Evolutionary conservation across 2,888 invertebrate genomes (phyloP), one percentile per base, ranked within the genome.

Genomic region (Gisinianus flammeolus): DNA sequence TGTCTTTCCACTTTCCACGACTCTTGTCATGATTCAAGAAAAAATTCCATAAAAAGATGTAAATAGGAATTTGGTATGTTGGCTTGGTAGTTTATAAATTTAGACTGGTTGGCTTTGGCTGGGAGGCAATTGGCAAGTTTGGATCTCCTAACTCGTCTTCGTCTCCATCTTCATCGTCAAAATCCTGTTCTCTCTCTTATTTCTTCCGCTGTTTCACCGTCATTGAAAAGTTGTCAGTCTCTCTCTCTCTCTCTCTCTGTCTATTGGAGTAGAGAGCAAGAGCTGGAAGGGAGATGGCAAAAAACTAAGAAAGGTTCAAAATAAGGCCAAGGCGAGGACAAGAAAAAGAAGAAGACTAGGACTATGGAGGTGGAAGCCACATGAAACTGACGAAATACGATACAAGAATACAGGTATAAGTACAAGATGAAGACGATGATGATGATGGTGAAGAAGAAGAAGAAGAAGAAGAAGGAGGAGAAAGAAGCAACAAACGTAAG

Each of bases 61-160:
- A 44, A 44, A 44, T 44, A 19, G 44, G n/a, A 58, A 31, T 56
- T 72, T 72, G 56, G 26, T 33, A n/a, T 31, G 72, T 58, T 72
- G 56, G 56, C 30, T 72, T 31, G 56, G 54, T 28, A 54, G 58
- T 58, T 72, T 56, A 30, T 72, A 62, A 58, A 72, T 72, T 72
- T 72, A 31, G 72, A 72, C 72, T 19, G 26, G 33, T 28, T 19
- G 19, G 16, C 19, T 44, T 68, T 58, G 26, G 72, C 72, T 72
- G 0, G 72, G 62, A 72, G 72, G 72, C 72, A 72, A 56, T 56
- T 71, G 56, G 56, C 56, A 31, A 54, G 44, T 54, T 54, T 12
- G 28, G 31, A 44, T 56, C 44, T 56, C 54, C 30, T 31, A 72
- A 72, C 72, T 72, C 56, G 30, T 35, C 35, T 35, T 35, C 35